Evolutionary conservation across 2,888 invertebrate genomes (phyloP).

Genomic region (Shargacucullia verbasci): DNA sequence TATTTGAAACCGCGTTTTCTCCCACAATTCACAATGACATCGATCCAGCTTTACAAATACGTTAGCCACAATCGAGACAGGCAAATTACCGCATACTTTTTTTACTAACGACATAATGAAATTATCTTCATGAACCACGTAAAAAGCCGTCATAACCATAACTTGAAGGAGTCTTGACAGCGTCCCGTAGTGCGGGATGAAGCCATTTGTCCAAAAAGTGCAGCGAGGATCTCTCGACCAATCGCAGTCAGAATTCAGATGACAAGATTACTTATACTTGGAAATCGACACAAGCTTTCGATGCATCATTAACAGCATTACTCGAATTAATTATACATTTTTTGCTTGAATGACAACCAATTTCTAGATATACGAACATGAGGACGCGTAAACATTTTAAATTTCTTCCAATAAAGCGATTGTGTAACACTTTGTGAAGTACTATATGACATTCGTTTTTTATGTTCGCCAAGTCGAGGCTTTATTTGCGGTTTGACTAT

Average conservation of each 20-base stretch:
- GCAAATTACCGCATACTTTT: constrained; percentile 55
- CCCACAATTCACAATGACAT: constrained; percentile 49
- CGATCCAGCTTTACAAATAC: constrained; percentile 33
- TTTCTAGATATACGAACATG: constrained; percentile 59
- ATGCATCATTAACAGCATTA: constrained; percentile 85
- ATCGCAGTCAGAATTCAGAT: constrained; percentile 83
- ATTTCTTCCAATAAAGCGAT: constrained; percentile 53
- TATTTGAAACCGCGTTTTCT: constrained; percentile 33
- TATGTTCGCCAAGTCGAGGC: constrained; percentile 67
- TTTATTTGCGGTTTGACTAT: constrained; percentile 84
- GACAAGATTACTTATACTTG: constrained; percentile 85
- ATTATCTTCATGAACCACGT: constrained; percentile 69
- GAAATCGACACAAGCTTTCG: constrained; percentile 80
- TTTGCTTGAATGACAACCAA: constrained; percentile 54
- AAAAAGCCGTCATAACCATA: constrained; percentile 79
- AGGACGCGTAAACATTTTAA: constrained; percentile 37
- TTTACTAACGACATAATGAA: constrained; percentile 65
- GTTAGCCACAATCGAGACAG: constrained; percentile 45
- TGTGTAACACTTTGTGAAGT: constrained; percentile 53
- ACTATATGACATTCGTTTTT: constrained; percentile 45
- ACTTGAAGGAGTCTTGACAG: constrained; percentile 66
- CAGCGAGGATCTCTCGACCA: constrained; percentile 68
- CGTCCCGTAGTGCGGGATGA: constrained; percentile 78
- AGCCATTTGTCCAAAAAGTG: constrained; percentile 86
- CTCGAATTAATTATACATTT: constrained; percentile 80